These are phyloP conservation scores for Rhagonycha lutea DNA, from an alignment of 2,888 invertebrate species.

Conservation along the genomic window DNA sequence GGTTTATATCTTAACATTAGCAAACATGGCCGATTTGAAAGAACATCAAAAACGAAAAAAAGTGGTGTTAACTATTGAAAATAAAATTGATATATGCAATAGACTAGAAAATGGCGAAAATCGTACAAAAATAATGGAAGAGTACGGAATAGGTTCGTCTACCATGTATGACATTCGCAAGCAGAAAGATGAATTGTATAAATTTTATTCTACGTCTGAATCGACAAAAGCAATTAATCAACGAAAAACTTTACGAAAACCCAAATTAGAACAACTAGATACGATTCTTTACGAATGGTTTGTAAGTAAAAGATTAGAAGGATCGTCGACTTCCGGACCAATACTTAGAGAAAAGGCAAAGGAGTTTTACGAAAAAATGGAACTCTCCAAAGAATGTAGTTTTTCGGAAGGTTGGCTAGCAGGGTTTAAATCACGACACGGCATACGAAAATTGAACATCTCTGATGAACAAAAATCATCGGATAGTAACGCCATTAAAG, in stretches of 20 bases:
- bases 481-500: background rate
- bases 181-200: background rate
- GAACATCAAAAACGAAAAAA: background rate
- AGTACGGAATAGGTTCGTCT: background rate
- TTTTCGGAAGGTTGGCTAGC: conserved; percentile 9
- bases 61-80: background rate
- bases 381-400: background rate
- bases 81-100: background rate
- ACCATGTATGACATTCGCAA: background rate
- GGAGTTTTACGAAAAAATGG: background rate
- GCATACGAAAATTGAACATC: conserved; percentile 5
- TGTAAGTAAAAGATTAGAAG: background rate
- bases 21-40: background rate
- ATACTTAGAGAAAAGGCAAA: background rate
- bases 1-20: too few species aligned
- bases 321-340: background rate
- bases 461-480: conserved; percentile 6
- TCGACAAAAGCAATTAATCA: background rate
- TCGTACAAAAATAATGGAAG: background rate
- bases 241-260: background rate
- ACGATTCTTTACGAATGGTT: background rate
- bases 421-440: conserved; percentile 10
- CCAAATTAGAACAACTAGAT: background rate
- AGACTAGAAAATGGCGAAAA: background rate
- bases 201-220: background rate